These are phyloP conservation scores for Oncorhynchus keta DNA, from an alignment of 2,113 vertebrate genomes.

Conservation along the genomic window DNA sequence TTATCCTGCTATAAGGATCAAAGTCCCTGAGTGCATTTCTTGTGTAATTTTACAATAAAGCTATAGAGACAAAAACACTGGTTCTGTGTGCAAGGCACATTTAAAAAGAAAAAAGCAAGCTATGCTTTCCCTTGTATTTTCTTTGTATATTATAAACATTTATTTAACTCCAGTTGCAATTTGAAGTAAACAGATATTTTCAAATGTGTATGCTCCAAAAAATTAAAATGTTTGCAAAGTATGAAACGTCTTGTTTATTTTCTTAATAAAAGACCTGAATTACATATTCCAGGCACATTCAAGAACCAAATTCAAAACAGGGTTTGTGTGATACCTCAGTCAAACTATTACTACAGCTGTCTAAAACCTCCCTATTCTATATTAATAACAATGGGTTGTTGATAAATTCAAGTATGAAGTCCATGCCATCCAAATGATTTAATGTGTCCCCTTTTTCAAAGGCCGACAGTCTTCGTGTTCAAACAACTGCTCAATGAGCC, in stretches of 20 bases:
- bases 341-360: too few relatives aligned
- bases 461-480: too few relatives aligned
- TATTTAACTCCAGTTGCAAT: constrained; percentile 99
- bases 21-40: constrained; percentile 80
- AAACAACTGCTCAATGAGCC: constrained; percentile 59
- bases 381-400: too few relatives aligned
- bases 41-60: constrained; percentile 85
- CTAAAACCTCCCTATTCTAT: too few relatives aligned
- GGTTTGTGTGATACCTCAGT: too few relatives aligned
- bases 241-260: constrained; percentile 49
- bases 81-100: constrained; percentile 90
- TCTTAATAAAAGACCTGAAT: neutral
- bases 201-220: constrained; percentile 93
- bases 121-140: constrained; percentile 98
- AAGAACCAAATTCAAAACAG: too few relatives aligned
- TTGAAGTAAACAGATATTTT: constrained; percentile 93
- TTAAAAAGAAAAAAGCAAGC: constrained; percentile 74
- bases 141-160: constrained; percentile 99
- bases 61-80: constrained; percentile 84
- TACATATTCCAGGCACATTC: neutral
- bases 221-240: constrained; percentile 99
- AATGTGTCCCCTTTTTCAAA: too few relatives aligned
- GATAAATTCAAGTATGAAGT: neutral
- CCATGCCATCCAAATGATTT: neutral
- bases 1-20: constrained; percentile 82